These are phyloP conservation scores for Camelus bactrianus DNA, from an alignment of 2,113 vertebrate species.

Conservation along the genomic window DNA sequence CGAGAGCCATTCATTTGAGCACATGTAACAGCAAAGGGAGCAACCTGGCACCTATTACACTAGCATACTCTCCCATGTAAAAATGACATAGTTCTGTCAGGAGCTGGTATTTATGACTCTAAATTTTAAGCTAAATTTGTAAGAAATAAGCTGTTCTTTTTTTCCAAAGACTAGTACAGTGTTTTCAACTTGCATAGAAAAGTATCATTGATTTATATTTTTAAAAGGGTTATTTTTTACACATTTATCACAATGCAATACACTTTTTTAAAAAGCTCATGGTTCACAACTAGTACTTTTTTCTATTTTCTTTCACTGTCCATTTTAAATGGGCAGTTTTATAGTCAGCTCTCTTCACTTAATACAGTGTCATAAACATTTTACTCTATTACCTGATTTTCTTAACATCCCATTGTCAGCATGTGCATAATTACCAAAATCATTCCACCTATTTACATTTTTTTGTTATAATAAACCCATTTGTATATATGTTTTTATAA, in stretches of 20 bases:
- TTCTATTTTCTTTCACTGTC: not conserved
- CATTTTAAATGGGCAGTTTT: not conserved
- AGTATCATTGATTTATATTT: not conserved
- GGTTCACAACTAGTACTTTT: not conserved
- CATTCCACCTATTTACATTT: not conserved
- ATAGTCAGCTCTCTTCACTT: not conserved
- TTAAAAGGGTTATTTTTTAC: not conserved
- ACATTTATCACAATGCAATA: not conserved
- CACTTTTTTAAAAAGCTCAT: not conserved
- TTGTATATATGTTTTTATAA: not conserved
- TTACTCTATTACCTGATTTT: not conserved
- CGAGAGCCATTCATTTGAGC: slow-evolving; percentile 59
- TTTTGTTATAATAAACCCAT: slow-evolving; percentile 1
- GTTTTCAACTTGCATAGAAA: slow-evolving; percentile 21
- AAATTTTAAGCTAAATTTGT: slow-evolving; percentile 7
- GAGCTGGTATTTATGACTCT: not conserved
- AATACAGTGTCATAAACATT: not conserved
- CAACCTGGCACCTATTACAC: not conserved
- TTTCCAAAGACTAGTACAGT: not conserved
- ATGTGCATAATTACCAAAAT: not conserved
- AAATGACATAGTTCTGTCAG: slow-evolving; percentile 51
- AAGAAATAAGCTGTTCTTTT: not conserved
- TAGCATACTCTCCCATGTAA: not conserved
- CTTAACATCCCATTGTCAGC: not conserved
- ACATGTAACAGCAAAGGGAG: not conserved